A percentile compares a stretch with the other conserved stretches of the same genome.
Conservation (phyloP, 2,797 vertebrate genomes). For the Psittacula echo region DNA sequence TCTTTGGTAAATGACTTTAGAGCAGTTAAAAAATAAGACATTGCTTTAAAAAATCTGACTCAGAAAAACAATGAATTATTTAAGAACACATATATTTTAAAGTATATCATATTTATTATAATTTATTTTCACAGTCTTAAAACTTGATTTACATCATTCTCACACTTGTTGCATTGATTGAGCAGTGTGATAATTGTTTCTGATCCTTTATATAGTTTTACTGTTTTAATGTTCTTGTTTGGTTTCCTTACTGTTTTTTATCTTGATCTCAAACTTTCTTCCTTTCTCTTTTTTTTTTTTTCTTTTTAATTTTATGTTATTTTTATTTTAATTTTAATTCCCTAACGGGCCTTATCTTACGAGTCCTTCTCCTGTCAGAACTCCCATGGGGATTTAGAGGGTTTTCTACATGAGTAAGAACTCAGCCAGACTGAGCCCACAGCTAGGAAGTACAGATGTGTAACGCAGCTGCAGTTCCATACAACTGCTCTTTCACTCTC, state of each 20-base stretch:
- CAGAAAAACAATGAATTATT: constrained; percentile 91
- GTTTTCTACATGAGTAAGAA: constrained; percentile 58
- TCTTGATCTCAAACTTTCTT: constrained; percentile 37
- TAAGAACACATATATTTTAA: constrained; percentile 93
- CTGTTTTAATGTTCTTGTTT: not conserved
- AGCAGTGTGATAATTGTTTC: constrained; percentile 54
- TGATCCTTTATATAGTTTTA: constrained; percentile 49
- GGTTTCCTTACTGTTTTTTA: constrained; percentile 52
- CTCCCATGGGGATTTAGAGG: constrained; percentile 28
- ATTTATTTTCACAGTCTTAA: constrained; percentile 84
- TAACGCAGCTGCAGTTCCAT: constrained; percentile 81
- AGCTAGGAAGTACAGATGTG: constrained; percentile 80
- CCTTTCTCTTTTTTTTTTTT: constrained; percentile 34
- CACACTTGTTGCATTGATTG: constrained; percentile 60
- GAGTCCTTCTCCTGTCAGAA: constrained; percentile 58
- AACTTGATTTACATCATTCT: constrained; percentile 74
- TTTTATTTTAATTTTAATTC: constrained; percentile 17
- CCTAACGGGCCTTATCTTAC: constrained; percentile 42
- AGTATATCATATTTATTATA: constrained; percentile 91
- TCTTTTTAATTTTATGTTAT: not conserved
- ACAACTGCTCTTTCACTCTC: constrained; percentile 93
- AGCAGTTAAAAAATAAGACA: constrained; percentile 93
- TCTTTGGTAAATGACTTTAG: constrained; percentile 97
- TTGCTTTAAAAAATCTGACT: constrained; percentile 91
- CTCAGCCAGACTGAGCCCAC: constrained; percentile 56